A percentile compares a stretch with the other conserved stretches of the same genome.
Conservation (phyloP, 2,888 invertebrate genomes). For the Drosophila pseudotalamancana region DNA sequence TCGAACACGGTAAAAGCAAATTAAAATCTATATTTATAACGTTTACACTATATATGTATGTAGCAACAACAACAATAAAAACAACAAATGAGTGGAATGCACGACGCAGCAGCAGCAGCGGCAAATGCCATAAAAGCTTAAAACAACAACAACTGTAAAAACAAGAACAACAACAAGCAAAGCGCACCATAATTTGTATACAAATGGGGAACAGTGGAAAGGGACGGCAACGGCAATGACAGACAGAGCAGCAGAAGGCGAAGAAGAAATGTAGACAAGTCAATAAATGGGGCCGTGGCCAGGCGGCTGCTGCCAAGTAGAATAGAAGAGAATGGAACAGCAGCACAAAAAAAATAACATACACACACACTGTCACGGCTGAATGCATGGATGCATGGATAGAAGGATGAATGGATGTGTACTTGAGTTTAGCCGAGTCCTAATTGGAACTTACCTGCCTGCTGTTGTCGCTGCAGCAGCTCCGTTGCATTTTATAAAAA, state of each 20-base stretch:
- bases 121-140: slow-evolving; percentile 67
- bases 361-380: slow-evolving; percentile 3
- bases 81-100: slow-evolving; percentile 35
- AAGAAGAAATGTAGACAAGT: slow-evolving; percentile 65
- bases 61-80: slow-evolving; percentile 24
- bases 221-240: slow-evolving; percentile 56
- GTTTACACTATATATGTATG: slow-evolving; percentile 38
- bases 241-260: slow-evolving; percentile 47
- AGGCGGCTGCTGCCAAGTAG: slow-evolving; percentile 36
- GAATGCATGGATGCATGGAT: slow-evolving; percentile 18
- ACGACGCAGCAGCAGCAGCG: slow-evolving; percentile 32
- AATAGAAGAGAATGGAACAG: slow-evolving; percentile 38
- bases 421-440: slow-evolving; percentile 33
- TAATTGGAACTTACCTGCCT: slow-evolving; percentile 63
- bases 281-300: slow-evolving; percentile 75
- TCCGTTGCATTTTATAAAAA: slow-evolving; percentile 43
- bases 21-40: slow-evolving; percentile 71
- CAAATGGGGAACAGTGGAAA: slow-evolving; percentile 57
- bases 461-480: slow-evolving; percentile 46
- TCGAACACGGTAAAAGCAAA: slow-evolving; percentile 58
- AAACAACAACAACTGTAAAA: slow-evolving; percentile 67
- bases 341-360: slow-evolving; percentile 28
- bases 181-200: slow-evolving; percentile 72
- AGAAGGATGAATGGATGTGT: slow-evolving; percentile 21
- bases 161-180: slow-evolving; percentile 60